Evolutionary conservation across 2,797 vertebrate species (phyloP), one percentile per base, ranked within the genome.

Genomic region (Etheostoma nigrum): DNA sequence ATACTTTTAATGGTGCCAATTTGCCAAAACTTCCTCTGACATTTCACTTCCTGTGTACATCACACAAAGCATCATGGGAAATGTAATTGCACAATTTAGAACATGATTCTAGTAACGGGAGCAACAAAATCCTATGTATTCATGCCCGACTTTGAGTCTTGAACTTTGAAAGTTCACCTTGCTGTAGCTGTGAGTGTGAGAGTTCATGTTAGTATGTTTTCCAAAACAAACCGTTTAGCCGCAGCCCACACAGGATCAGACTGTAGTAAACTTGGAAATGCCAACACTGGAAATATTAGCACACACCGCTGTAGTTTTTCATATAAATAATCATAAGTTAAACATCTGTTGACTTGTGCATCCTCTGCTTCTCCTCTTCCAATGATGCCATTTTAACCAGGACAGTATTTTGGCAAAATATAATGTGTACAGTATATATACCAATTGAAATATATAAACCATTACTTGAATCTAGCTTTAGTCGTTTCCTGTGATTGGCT

Each of bases 351-450:
- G 18, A 57, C 54, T 49, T 27, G 57, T 59, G 42, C 51, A 12
- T 66, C 33, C 61, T 27, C 18, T 60, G 16, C 42, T 69, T 44
- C 2, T 55, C 16, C 19, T 55, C 40, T 6, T 74, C 5, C n/a
- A 19, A 70, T 23, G 69, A 67, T 53, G 48, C 66, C 30, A 9
- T 67, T 45, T 51, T 47, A 55, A 88, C 86, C 78, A 27, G 16
- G 25, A 83, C 89, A 89, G 87, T 89, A 89, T 91, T 89, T 60
- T 40, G 42, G 55, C 19, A 3, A 40, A 60, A 27, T 11, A 15
- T 63, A 69, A 30, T 1, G 27, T 9, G 27, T 42, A 27, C 27
- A 27, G 27, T 27, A 30, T 30, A 30, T 30, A 30, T 6, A 30
- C 36, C 33, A 16, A 4, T 11, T 64, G 25, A 86, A 51, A 18